phyloP scores from a whole-genome alignment of 2,113 vertebrate species.

The Atlantisia rogersi region DNA sequence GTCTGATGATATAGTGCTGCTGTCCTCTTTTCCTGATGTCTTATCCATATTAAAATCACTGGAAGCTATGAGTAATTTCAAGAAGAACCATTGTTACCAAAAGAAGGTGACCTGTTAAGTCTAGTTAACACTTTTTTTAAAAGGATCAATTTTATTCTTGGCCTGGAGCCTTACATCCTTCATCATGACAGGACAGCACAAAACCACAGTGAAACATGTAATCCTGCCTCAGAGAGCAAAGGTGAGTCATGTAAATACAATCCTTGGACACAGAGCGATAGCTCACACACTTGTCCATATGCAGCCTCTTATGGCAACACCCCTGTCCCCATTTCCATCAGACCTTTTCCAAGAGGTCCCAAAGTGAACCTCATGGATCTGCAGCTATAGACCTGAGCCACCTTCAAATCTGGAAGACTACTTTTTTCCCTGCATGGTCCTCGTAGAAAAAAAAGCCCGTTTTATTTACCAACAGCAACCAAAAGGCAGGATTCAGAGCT shows the following conservation, averaged over 20 bases:
- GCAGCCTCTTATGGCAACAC: background rate
- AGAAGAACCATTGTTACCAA: background rate
- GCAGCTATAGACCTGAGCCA: background rate
- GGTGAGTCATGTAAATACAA: background rate
- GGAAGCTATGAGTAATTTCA: background rate
- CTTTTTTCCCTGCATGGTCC: background rate
- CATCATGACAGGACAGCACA: background rate
- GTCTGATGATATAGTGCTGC: background rate
- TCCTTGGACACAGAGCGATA: background rate
- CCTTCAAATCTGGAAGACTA: background rate
- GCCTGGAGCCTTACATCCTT: background rate
- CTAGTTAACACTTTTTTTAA: background rate
- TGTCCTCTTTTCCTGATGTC: background rate
- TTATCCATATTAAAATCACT: background rate
- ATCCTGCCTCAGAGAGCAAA: background rate
- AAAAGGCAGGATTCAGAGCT: background rate
- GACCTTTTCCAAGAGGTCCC: background rate
- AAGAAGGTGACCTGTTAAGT: background rate
- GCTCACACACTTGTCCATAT: background rate
- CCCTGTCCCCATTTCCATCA: background rate
- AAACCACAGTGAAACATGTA: accelerated
- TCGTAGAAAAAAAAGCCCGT: background rate
- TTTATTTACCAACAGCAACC: background rate
- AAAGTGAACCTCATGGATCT: background rate
- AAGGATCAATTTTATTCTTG: background rate